Conservation (phyloP, 2,113 vertebrate genomes). For the Pygathrix nemaeus region DNA sequence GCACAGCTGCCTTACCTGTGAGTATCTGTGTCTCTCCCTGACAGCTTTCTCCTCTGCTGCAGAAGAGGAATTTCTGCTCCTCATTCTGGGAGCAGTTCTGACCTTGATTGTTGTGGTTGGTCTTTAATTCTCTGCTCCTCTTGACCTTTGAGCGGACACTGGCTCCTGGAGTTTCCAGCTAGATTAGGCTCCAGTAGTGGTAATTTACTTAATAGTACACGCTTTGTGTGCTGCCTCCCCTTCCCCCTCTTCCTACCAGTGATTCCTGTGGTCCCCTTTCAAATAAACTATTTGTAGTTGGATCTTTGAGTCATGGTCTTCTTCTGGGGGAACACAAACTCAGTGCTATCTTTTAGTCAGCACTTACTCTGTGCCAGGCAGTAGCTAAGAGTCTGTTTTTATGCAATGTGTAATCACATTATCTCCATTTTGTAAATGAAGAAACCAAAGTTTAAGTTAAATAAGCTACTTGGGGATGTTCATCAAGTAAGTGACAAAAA, state of each 20-base stretch:
- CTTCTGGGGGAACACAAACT: background rate
- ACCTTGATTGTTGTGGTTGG: background rate
- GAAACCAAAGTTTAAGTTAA: background rate
- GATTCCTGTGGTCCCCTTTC: background rate
- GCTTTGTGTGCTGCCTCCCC: background rate
- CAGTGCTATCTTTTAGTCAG: background rate
- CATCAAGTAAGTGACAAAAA: background rate
- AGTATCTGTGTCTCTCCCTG: background rate
- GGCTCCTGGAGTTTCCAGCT: background rate
- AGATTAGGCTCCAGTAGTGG: background rate
- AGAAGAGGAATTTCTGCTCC: background rate
- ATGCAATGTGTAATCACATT: background rate
- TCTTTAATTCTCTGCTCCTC: background rate
- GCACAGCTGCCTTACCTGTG: background rate
- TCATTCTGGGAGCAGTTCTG: background rate
- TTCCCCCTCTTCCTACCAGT: background rate
- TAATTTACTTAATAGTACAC: background rate
- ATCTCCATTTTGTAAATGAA: background rate
- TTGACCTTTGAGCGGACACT: background rate
- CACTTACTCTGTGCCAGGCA: background rate
- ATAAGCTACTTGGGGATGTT: background rate
- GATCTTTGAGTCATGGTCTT: background rate
- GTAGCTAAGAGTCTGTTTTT: background rate
- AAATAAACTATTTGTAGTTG: background rate
- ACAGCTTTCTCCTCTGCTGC: background rate